Percentiles rank a stretch among this genome's conserved stretches.
phyloP scores from a whole-genome alignment of 2,888 invertebrate species.

The Cosmorhoe ocellata region DNA sequence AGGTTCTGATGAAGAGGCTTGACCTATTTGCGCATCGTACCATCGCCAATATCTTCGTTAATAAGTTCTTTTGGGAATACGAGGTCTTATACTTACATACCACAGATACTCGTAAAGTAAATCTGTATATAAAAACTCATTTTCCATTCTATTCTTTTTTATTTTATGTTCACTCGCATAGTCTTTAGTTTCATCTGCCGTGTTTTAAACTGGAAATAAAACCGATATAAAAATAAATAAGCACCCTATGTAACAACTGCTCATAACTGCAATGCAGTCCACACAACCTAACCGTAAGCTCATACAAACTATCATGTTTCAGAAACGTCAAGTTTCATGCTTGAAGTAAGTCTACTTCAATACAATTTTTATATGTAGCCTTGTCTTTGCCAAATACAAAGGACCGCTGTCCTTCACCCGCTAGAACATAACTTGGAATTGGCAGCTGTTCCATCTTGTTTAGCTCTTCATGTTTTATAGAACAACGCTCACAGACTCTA shows the following conservation, averaged over 20 bases:
- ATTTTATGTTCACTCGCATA: too few species aligned
- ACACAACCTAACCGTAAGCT: too few species aligned
- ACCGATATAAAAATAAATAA: too few species aligned
- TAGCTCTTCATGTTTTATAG: conserved; percentile 10
- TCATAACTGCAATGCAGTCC: too few species aligned
- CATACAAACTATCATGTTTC: too few species aligned
- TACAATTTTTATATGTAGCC: conserved; percentile 9
- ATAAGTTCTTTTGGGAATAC: background rate
- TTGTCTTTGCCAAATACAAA: conserved; percentile 15
- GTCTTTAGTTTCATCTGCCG: background rate
- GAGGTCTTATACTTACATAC: background rate
- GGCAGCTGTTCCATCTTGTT: conserved; percentile 2
- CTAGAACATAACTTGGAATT: conserved; percentile 6
- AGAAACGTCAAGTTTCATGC: too few species aligned
- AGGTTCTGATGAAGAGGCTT: conserved; percentile 12
- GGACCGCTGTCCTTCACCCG: conserved; percentile 9
- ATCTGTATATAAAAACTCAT: too few species aligned
- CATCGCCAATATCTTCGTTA: conserved; percentile 1
- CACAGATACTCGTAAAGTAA: too few species aligned
- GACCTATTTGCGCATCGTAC: conserved; percentile 15
- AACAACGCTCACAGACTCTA: background rate
- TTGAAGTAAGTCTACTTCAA: conserved; percentile 13
- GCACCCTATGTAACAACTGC: too few species aligned
- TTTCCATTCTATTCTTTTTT: too few species aligned
- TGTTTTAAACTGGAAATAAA: too few species aligned